Evolutionary conservation across 2,888 invertebrate species (phyloP).

Genomic region (Epinotia brunnichana): DNA sequence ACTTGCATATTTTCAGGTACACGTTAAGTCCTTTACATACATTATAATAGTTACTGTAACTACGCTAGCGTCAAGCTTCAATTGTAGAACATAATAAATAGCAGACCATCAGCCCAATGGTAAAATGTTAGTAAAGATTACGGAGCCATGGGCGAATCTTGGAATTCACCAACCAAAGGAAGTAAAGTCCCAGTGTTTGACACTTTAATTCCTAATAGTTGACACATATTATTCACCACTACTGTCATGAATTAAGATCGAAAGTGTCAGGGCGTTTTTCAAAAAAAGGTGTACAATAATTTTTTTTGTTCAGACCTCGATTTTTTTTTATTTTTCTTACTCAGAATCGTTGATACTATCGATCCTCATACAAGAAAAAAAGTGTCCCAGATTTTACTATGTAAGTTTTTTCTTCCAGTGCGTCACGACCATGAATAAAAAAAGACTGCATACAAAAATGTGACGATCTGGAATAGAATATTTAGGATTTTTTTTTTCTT

Average conservation of each 20-base stretch:
- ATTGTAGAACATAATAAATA: constrained; percentile 18
- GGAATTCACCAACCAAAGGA: neutral
- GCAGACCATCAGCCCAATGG: constrained; percentile 43
- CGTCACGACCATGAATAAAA: no score
- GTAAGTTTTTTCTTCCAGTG: no score
- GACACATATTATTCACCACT: neutral
- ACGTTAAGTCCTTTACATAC: neutral
- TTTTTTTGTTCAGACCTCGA: no score
- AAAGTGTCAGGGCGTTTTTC: no score
- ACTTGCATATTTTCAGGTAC: neutral
- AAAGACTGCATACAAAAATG: no score
- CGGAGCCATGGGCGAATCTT: constrained; percentile 1
- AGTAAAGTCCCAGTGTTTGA: neutral
- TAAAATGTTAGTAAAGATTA: constrained; percentile 13
- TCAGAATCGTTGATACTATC: no score
- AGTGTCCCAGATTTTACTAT: no score
- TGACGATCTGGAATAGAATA: no score
- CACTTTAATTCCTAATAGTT: neutral
- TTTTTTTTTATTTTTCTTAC: no score
- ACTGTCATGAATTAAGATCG: neutral
- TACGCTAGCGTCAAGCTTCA: constrained; percentile 26
- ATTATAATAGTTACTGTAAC: neutral
- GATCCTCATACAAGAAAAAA: no score
- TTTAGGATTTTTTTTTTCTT: no score
- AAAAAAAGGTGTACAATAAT: no score